A percentile compares a stretch with the other conserved stretches of the same genome.
Evolutionary conservation across 1,140 invertebrate species (phyloP).

Genomic region (Sesamia nonagrioides): DNA sequence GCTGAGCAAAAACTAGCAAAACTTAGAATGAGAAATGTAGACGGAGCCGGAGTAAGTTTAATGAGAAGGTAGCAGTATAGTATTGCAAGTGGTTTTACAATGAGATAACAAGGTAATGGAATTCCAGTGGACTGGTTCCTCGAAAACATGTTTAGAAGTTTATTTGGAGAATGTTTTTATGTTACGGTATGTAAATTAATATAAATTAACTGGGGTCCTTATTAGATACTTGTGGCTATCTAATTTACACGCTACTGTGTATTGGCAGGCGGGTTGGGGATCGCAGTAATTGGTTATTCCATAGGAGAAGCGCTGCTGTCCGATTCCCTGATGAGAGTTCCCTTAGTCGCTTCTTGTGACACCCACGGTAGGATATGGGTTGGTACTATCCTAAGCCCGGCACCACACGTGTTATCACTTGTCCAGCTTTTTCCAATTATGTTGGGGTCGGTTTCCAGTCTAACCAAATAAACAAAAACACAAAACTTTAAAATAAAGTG

Average conservation of each 20-base stretch:
- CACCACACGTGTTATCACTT: no score
- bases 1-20: constrained; percentile 1
- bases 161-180: constrained; percentile 4
- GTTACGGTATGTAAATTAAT: not conserved
- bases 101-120: constrained; percentile 13
- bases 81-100: constrained; percentile 10
- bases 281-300: no score
- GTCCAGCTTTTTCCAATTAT: no score
- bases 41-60: constrained; percentile 2
- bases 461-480: no score
- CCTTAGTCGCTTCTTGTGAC: no score
- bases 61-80: constrained; percentile 13
- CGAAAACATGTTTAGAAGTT: constrained; percentile 7
- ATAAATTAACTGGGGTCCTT: not conserved
- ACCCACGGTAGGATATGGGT: no score
- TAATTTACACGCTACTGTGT: not conserved
- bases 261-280: not conserved
- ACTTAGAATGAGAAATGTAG: constrained; percentile 21
- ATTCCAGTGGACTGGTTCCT: not conserved
- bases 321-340: no score
- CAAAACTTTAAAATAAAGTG: no score
- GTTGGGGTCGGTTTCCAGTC: no score
- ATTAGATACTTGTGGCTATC: not conserved
- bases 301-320: no score
- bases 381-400: no score